phyloP scores from a whole-genome alignment of 2,888 invertebrate species.

The Pemphredon lugubris region DNA sequence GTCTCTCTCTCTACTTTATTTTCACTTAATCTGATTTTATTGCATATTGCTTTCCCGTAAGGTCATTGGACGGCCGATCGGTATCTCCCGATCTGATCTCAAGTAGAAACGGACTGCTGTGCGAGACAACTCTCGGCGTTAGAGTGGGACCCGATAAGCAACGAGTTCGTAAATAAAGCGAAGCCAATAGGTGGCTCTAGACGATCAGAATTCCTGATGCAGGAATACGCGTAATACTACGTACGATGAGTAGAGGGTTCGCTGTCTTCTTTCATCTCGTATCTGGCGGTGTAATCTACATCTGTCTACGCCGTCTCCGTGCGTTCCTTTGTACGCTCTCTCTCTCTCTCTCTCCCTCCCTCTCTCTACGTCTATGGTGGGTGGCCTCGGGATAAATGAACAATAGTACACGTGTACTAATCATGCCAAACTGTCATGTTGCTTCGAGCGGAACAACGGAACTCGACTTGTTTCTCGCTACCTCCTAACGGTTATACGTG shows the following conservation, averaged over 20 bases:
- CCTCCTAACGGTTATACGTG: conserved; percentile 57
- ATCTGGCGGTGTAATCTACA: conserved; percentile 39
- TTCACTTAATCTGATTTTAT: too few species aligned
- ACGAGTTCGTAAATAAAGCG: conserved; percentile 45
- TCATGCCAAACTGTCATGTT: conserved; percentile 73
- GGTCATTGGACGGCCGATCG: not conserved
- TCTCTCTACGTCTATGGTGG: conserved; percentile 25
- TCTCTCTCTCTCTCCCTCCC: not conserved
- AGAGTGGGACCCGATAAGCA: too few species aligned
- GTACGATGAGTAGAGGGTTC: conserved; percentile 30
- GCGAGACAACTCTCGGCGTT: too few species aligned
- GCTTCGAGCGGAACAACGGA: conserved; percentile 59
- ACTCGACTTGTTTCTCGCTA: conserved; percentile 35
- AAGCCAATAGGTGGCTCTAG: conserved; percentile 15
- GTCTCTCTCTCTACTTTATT: too few species aligned
- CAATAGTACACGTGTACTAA: conserved; percentile 76
- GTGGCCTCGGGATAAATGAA: conserved; percentile 56
- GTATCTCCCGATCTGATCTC: too few species aligned
- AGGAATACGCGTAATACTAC: too few species aligned
- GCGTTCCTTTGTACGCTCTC: conserved; percentile 23
- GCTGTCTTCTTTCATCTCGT: conserved; percentile 21
- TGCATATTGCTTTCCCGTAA: not conserved
- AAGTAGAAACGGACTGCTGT: too few species aligned
- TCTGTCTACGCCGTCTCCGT: conserved; percentile 36
- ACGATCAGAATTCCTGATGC: not conserved